Evolutionary conservation across 2,113 vertebrate genomes (phyloP).

Genomic region (Ploceus nigricollis): DNA sequence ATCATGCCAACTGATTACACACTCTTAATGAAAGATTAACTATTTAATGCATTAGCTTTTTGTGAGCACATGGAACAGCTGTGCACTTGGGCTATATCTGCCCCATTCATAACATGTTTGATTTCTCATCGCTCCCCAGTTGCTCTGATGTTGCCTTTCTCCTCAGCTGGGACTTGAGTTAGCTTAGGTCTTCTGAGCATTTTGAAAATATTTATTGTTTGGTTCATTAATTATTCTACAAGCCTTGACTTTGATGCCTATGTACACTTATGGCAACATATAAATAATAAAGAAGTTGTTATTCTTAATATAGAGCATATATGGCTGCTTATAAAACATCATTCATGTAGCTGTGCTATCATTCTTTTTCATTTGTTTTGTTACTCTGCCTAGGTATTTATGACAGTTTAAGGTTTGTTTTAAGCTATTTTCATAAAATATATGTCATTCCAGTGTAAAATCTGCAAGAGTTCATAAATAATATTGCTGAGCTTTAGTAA

Average conservation of each 20-base stretch:
- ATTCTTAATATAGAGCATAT: background rate
- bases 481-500: background rate
- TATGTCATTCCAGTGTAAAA: background rate
- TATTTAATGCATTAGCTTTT: constrained; percentile 62
- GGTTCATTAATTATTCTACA: constrained; percentile 55
- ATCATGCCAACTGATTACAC: constrained; percentile 61
- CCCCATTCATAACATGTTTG: background rate
- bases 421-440: background rate
- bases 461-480: background rate
- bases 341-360: background rate
- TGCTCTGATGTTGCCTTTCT: constrained; percentile 8
- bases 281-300: constrained; percentile 39
- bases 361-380: background rate
- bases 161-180: constrained; percentile 28
- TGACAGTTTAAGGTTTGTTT: background rate
- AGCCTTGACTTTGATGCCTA: background rate
- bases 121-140: constrained; percentile 15
- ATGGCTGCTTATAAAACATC: background rate
- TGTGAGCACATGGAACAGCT: constrained; percentile 47
- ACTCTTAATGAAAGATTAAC: constrained; percentile 68
- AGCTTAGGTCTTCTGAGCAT: constrained; percentile 9
- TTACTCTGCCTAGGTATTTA: background rate
- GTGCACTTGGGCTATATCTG: constrained; percentile 16
- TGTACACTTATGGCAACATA: background rate
- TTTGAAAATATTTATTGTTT: constrained; percentile 43